Conservation (phyloP, 2,888 invertebrate genomes). For the Onchidella celtica region DNA sequence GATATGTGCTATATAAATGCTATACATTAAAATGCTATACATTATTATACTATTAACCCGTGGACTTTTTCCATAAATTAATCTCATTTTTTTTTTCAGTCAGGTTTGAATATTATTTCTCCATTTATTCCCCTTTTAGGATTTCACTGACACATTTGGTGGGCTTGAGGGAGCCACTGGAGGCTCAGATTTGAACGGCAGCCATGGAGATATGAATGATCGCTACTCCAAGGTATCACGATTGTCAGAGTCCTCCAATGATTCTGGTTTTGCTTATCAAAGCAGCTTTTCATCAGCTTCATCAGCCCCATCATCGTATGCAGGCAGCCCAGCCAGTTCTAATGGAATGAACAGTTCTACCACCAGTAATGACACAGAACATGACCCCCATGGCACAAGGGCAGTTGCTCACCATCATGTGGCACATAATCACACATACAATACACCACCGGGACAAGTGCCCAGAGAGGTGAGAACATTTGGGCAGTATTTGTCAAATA, state of each 20-base stretch:
- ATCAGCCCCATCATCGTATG: slow-evolving; percentile 33
- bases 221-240: slow-evolving; percentile 26
- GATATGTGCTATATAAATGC: no score
- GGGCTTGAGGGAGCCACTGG: slow-evolving; percentile 78
- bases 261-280: slow-evolving; percentile 44
- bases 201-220: slow-evolving; percentile 8
- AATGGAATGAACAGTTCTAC: slow-evolving; percentile 65
- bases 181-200: slow-evolving; percentile 50
- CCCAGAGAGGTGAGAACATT: slow-evolving; percentile 63
- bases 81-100: neutral
- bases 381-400: slow-evolving; percentile 56
- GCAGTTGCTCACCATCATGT: slow-evolving; percentile 61
- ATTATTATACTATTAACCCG: neutral
- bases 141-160: slow-evolving; percentile 72
- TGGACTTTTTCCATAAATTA: neutral
- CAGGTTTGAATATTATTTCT: neutral
- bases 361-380: slow-evolving; percentile 72
- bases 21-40: neutral
- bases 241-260: slow-evolving; percentile 45
- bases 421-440: slow-evolving; percentile 78
- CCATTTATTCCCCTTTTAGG: slow-evolving; percentile 59
- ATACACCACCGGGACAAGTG: slow-evolving; percentile 72
- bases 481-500: no score
- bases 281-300: slow-evolving; percentile 40
- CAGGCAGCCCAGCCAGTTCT: slow-evolving; percentile 40